A percentile compares a stretch with the other conserved stretches of the same genome.
phyloP scores from a whole-genome alignment of 2,113 vertebrate species.

The human (Homo sapiens) region DNA sequence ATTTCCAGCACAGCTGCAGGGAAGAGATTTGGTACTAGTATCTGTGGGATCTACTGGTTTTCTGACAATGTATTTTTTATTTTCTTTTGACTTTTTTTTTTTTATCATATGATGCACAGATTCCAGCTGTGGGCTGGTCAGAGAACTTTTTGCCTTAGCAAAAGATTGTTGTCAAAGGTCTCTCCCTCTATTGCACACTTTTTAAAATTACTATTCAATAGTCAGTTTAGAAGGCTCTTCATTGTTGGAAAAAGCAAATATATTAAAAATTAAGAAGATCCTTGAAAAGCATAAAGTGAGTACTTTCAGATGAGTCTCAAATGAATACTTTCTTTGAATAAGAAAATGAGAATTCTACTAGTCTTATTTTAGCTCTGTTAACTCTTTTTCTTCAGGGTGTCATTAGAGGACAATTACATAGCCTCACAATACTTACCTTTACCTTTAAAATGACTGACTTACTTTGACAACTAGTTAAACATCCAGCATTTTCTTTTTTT shows the following conservation, averaged over 20 bases:
- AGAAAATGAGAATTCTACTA: neutral
- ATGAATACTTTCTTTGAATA: neutral
- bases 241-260: neutral
- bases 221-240: neutral
- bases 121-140: neutral
- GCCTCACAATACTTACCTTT: neutral
- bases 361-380: neutral
- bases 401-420: neutral
- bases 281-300: neutral
- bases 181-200: neutral
- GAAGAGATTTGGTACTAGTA: neutral
- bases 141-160: neutral
- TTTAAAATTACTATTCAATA: conserved; percentile 22
- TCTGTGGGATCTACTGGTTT: neutral
- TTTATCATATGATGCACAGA: neutral
- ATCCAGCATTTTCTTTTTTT: neutral
- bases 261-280: conserved; percentile 47
- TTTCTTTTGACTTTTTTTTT: neutral
- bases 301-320: neutral
- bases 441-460: neutral
- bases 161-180: neutral
- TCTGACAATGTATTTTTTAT: neutral
- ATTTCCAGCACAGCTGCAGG: neutral
- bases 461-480: neutral
- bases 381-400: neutral